A percentile compares a stretch with the other conserved stretches of the same genome.
Conservation (phyloP, 2,113 vertebrate genomes). For the Notiomystis cincta region DNA sequence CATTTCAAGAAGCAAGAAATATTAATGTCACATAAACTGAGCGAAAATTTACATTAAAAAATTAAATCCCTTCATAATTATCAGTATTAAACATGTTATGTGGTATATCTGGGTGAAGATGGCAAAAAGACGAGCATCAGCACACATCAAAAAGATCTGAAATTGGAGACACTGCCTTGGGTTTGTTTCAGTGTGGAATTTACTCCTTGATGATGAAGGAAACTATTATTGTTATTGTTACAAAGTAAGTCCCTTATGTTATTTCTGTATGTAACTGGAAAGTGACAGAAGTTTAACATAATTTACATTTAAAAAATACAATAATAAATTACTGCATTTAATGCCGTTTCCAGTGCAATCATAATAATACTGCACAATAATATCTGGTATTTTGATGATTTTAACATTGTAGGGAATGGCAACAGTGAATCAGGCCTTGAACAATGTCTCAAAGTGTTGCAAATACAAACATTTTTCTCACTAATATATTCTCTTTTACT, state of each 20-base stretch:
- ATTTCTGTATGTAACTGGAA: background rate
- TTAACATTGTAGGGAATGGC: background rate
- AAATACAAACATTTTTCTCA: background rate
- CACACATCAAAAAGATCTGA: background rate
- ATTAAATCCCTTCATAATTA: background rate
- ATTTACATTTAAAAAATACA: background rate
- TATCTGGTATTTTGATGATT: background rate
- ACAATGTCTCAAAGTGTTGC: background rate
- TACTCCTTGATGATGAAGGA: background rate
- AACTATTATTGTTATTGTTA: background rate
- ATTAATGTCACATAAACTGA: background rate
- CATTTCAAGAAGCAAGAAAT: background rate
- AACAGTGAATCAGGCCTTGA: background rate
- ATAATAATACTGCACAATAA: background rate
- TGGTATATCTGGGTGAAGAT: background rate
- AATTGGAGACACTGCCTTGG: background rate
- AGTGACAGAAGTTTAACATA: background rate
- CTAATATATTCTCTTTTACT: background rate
- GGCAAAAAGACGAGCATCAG: background rate
- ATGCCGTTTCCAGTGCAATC: background rate
- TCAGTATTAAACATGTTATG: background rate
- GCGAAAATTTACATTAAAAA: background rate
- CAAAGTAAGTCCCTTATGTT: background rate
- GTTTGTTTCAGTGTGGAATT: background rate
- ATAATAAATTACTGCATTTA: background rate